Evolutionary conservation across 2,113 vertebrate species (phyloP), one percentile per base, ranked within the genome.

Genomic region (Myrmecophaga tridactyla): DNA sequence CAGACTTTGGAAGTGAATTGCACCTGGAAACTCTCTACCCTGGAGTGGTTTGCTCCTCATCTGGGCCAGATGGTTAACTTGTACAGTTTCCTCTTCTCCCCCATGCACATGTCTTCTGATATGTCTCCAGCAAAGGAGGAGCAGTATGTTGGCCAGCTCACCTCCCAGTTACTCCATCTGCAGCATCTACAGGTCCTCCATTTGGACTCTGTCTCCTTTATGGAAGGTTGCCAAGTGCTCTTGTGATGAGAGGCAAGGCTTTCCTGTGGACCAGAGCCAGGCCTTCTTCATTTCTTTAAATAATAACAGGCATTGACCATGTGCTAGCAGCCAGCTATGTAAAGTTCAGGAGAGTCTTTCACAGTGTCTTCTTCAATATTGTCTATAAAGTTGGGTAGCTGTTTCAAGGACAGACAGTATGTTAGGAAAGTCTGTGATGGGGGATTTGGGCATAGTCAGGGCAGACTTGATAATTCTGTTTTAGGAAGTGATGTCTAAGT

Each of bases 1-100:
- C 76, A 89, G 81, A 77, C 93, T 41, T 62, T 97, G 65, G 95
- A 93, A 36, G 51, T 96, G 34, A 95, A 92, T 8, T 89, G 94
- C 34, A 53, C 82, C 60, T 97, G 96, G 95, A 93, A 76, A 12
- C 43, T 90, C 65, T 67, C 89, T 18, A 60, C 77, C 6, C 73
- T 94, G 58, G 65, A n/a, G n/a, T 90, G 69, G 23, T 94, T 95
- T 34, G 77, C 77, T 1, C 65, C 39, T 2, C 36, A 60, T 2
- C 65, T 94, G 70, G 90, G 92, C 46, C 63, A 58, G 41, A 95
- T 96, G 95, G 17, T 36, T 48, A 94, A 3, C 46, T 70, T 97
- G 65, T 72, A 51, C 34, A 53, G 65, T 41, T 72, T 97, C 11
- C 58, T 80, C n/a, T n/a, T n/a, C 13, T 94, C 86, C 0, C 82